phyloP scores from a whole-genome alignment of 2,888 invertebrate genomes.

The Erebia epiphron region DNA sequence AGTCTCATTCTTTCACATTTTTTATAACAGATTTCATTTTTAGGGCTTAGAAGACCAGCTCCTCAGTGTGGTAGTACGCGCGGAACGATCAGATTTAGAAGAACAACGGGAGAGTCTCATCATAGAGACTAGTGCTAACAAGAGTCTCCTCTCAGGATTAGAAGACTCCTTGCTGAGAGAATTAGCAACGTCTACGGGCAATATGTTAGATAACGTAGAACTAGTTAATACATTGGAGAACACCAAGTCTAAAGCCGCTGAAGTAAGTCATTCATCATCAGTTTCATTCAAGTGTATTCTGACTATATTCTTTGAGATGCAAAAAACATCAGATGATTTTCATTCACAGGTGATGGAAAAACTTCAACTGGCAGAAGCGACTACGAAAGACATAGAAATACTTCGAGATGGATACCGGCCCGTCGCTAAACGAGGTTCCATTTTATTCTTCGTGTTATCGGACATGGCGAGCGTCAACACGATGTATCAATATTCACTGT shows the following conservation, averaged over 20 bases:
- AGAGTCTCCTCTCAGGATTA: conserved; percentile 90
- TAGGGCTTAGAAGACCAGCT: conserved; percentile 95
- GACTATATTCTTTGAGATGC: too few species aligned
- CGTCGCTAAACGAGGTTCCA: conserved; percentile 93
- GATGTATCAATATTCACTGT: conserved; percentile 97
- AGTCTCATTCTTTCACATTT: too few species aligned
- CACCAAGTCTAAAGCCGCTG: conserved; percentile 92
- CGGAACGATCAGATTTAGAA: conserved; percentile 93
- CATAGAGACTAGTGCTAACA: conserved; percentile 92
- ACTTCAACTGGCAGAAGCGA: conserved; percentile 88
- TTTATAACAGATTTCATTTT: neutral
- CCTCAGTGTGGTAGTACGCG: conserved; percentile 93
- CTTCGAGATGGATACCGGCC: conserved; percentile 93
- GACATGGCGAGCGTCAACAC: conserved; percentile 94
- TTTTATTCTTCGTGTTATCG: conserved; percentile 94
- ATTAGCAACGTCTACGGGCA: conserved; percentile 93
- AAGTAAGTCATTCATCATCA: conserved; percentile 76
- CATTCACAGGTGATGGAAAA: conserved; percentile 85
- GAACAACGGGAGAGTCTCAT: conserved; percentile 93
- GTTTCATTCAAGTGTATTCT: too few species aligned
- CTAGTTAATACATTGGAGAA: conserved; percentile 93
- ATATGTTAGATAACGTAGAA: conserved; percentile 96
- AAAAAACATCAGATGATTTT: neutral
- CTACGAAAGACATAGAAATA: conserved; percentile 91
- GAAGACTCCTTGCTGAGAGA: conserved; percentile 94